Conservation (phyloP, 2,113 vertebrate genomes). For the Muntiacus muntjak region DNA sequence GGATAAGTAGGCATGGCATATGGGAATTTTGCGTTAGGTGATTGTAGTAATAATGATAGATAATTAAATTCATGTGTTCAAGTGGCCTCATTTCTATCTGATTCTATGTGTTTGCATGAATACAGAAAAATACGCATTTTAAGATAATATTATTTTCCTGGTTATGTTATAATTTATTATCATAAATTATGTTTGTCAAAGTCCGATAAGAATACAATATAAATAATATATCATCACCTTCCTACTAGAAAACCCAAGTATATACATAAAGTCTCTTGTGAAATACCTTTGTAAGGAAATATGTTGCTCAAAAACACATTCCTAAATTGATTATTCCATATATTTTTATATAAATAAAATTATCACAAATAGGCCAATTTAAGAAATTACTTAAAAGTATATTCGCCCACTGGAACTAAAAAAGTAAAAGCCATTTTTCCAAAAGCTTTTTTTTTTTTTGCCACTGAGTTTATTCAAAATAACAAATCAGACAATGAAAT, state of each 20-base stretch:
- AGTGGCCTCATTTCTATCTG: not conserved
- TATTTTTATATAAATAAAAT: constrained; percentile 25
- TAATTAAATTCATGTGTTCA: constrained; percentile 20
- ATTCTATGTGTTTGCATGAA: not conserved
- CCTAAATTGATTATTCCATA: not conserved
- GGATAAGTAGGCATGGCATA: not conserved
- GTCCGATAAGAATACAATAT: not conserved
- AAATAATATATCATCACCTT: not conserved
- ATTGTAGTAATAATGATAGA: not conserved
- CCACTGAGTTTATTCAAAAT: not conserved
- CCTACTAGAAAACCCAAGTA: not conserved
- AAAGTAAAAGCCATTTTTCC: not conserved
- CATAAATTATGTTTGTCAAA: not conserved
- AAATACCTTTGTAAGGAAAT: not conserved
- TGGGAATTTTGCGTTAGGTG: constrained; percentile 17
- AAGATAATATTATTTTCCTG: not conserved
- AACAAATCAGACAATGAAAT: not conserved
- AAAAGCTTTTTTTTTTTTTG: not conserved
- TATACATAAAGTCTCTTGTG: not conserved
- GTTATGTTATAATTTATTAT: not conserved
- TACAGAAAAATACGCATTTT: not conserved
- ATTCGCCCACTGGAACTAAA: not conserved
- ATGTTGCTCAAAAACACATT: not conserved
- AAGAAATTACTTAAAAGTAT: not conserved
- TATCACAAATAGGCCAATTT: not conserved